Evolutionary conservation across 92 coral and sea anemone species (phyloP).

Genomic region (Heteractis magnifica): DNA sequence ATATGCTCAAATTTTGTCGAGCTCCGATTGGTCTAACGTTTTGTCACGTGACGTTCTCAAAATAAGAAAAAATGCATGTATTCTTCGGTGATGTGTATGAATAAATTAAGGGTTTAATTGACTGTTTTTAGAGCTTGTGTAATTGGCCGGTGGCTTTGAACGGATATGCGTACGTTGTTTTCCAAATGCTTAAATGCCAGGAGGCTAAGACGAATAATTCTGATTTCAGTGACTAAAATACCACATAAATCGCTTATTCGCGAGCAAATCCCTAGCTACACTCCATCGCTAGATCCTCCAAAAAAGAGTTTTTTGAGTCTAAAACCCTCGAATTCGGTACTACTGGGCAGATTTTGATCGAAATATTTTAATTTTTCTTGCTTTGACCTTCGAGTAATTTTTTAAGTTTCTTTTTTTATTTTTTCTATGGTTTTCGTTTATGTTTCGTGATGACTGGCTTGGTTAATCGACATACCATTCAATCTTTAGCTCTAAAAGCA

Average conservation of each 20-base stretch:
- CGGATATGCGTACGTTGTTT: slow-evolving; percentile 21
- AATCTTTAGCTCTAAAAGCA: slow-evolving; percentile 71
- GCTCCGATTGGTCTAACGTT: background rate
- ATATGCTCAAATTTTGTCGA: slow-evolving; percentile 2
- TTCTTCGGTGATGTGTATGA: background rate
- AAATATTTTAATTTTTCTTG: background rate
- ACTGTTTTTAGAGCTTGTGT: slow-evolving; percentile 13
- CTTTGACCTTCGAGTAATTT: background rate
- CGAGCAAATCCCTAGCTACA: background rate
- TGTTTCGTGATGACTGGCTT: slow-evolving; percentile 58
- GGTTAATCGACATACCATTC: slow-evolving; percentile 72
- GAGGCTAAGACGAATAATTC: slow-evolving; percentile 1
- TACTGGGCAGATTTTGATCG: background rate
- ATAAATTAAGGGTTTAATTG: slow-evolving; percentile 32
- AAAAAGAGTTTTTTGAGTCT: background rate
- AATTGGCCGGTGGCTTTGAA: slow-evolving; percentile 29
- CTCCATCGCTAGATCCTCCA: background rate
- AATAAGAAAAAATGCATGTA: background rate
- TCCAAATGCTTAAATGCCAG: slow-evolving; percentile 12
- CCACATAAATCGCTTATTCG: slow-evolving; percentile 5
- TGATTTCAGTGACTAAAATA: background rate
- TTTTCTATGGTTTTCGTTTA: background rate
- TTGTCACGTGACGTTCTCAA: slow-evolving; percentile 1
- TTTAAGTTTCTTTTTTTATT: background rate
- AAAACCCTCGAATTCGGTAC: background rate